These are phyloP conservation scores for Callinectes sapidus DNA, from an alignment of 2,888 invertebrate genomes.

Conservation along the genomic window DNA sequence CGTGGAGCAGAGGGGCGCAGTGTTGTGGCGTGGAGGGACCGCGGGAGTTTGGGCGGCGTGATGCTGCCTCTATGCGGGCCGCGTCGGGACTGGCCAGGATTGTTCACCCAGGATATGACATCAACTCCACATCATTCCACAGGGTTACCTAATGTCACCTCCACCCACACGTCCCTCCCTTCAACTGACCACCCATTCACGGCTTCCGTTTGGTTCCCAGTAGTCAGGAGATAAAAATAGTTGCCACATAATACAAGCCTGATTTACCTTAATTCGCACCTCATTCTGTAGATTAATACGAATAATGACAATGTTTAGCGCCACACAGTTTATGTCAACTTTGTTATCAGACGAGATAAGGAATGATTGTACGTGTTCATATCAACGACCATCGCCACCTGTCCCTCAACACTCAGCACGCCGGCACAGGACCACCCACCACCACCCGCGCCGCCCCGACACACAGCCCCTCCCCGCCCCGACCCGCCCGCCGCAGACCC, in stretches of 20 bases:
- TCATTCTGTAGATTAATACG: not conserved
- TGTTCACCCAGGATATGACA: slow-evolving; percentile 62
- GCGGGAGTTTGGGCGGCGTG: slow-evolving; percentile 14
- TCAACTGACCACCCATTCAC: not conserved
- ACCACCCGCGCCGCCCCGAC: not conserved
- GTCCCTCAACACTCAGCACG: not conserved
- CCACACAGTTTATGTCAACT: not conserved
- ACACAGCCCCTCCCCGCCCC: not conserved
- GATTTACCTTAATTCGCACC: not conserved
- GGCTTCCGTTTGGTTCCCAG: not conserved
- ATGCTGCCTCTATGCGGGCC: slow-evolving; percentile 33
- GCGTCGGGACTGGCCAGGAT: slow-evolving; percentile 28
- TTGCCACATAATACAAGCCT: not conserved
- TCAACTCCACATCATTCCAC: slow-evolving; percentile 56
- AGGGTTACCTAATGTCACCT: slow-evolving; percentile 48
- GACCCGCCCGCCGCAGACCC: not conserved
- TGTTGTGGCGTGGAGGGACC: not conserved
- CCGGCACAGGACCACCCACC: not conserved
- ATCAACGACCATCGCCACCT: not conserved
- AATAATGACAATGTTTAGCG: not conserved
- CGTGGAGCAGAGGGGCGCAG: not conserved
- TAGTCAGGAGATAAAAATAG: not conserved
- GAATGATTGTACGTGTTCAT: not conserved
- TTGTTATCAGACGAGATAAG: not conserved
- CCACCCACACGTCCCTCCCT: slow-evolving; percentile 10